Percentiles rank a stretch among this genome's conserved stretches.
These are phyloP conservation scores for Chitala chitala DNA, from an alignment of 2,113 vertebrate genomes.

Conservation along the genomic window DNA sequence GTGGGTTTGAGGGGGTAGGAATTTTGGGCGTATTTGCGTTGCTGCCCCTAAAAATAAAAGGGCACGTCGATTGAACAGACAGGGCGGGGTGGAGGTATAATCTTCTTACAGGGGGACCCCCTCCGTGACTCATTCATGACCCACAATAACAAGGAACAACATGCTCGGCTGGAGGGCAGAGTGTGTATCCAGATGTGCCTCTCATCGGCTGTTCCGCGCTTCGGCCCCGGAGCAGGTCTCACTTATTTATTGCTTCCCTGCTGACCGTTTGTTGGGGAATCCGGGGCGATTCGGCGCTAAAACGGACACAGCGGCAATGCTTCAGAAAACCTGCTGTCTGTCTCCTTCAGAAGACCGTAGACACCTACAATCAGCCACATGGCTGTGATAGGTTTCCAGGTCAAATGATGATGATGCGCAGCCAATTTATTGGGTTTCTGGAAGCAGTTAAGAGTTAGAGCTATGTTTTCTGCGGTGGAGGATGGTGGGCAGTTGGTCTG, in stretches of 20 bases:
- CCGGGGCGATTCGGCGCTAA: background rate
- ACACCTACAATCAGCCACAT: too few species aligned
- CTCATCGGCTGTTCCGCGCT: slow-evolving; percentile 51
- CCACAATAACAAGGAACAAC: slow-evolving; percentile 68
- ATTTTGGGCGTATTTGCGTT: slow-evolving; percentile 66
- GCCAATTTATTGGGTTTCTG: too few species aligned
- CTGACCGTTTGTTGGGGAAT: slow-evolving; percentile 6
- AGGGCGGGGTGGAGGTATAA: slow-evolving; percentile 64
- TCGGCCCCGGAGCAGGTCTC: slow-evolving; percentile 39
- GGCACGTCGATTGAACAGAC: slow-evolving; percentile 70
- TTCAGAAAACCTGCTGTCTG: background rate
- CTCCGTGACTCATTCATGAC: slow-evolving; percentile 61
- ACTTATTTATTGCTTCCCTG: slow-evolving; percentile 14
- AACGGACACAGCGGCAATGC: background rate
- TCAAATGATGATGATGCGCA: too few species aligned
- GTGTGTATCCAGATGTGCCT: slow-evolving; percentile 59
- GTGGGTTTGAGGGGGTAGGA: slow-evolving; percentile 33
- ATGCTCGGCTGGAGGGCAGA: slow-evolving; percentile 63
- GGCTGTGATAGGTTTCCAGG: too few species aligned
- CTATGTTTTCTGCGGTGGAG: too few species aligned
- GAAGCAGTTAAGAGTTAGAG: too few species aligned
- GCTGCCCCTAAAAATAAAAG: slow-evolving; percentile 57
- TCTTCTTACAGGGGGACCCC: slow-evolving; percentile 63
- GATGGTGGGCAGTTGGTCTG: too few species aligned
- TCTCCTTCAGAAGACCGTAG: background rate